Evolutionary conservation across 2,888 invertebrate species (phyloP).

Genomic region (Alviniconcha strummeri): DNA sequence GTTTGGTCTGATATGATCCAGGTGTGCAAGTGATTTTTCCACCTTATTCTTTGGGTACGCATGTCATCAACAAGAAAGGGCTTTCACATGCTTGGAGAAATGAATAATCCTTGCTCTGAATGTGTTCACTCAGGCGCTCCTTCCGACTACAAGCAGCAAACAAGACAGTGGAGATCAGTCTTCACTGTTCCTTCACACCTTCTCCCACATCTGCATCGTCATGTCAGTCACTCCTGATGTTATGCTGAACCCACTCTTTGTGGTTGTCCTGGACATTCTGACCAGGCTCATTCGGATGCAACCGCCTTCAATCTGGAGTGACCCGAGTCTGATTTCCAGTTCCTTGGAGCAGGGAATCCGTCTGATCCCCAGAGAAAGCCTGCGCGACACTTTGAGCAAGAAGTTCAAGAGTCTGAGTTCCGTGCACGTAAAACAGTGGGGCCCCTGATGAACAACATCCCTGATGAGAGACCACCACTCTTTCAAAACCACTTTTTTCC

Average conservation of each 20-base stretch:
- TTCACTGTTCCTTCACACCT: background rate
- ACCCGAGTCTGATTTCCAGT: too few species aligned
- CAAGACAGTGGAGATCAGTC: too few species aligned
- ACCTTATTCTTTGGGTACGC: too few species aligned
- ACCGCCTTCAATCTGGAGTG: too few species aligned
- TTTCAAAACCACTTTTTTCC: too few species aligned
- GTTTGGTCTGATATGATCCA: background rate
- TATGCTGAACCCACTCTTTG: slow-evolving; percentile 17
- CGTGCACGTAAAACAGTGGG: too few species aligned
- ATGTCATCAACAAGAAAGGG: too few species aligned
- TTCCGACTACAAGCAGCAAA: background rate
- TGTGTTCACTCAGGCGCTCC: background rate
- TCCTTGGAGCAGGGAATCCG: background rate
- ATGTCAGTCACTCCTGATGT: background rate
- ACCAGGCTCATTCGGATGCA: background rate
- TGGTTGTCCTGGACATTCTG: slow-evolving; percentile 25
- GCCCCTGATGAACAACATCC: too few species aligned
- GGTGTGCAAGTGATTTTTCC: background rate
- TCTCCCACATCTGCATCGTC: slow-evolving; percentile 15
- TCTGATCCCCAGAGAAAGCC: background rate
- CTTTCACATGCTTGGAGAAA: too few species aligned
- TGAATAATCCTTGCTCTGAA: too few species aligned
- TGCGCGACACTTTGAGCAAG: background rate
- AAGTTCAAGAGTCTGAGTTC: background rate
- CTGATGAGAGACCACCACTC: too few species aligned